Evolutionary conservation across 1,140 invertebrate genomes (phyloP).

Genomic region (Elysia chlorotica): DNA sequence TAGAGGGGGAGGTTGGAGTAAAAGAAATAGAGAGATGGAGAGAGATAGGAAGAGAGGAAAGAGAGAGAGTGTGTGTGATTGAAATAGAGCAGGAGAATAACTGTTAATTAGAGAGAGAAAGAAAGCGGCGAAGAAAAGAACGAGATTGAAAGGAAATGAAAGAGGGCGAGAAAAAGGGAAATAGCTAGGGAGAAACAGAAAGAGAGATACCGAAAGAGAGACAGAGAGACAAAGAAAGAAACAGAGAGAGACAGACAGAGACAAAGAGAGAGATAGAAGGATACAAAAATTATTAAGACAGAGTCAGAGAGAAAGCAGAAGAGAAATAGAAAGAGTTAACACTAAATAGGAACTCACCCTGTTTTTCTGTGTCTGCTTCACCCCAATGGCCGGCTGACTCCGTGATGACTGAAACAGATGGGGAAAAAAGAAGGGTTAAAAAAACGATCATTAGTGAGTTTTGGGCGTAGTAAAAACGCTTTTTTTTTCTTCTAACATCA

Average conservation of each 20-base stretch:
- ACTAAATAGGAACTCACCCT: conserved; percentile 69
- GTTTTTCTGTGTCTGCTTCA: conserved; percentile 77
- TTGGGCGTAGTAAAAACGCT: no score
- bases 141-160: not conserved
- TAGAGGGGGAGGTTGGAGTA: no score
- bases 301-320: not conserved
- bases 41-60: not conserved
- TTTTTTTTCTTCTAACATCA: no score
- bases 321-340: no score
- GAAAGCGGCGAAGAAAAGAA: conserved; percentile 1
- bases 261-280: not conserved
- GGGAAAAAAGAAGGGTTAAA: conserved; percentile 26
- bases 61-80: not conserved
- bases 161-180: not conserved
- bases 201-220: conserved; percentile 21
- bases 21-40: not conserved
- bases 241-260: conserved; percentile 1
- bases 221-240: conserved; percentile 11
- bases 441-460: no score
- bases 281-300: not conserved
- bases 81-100: not conserved
- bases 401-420: conserved; percentile 70
- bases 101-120: conserved; percentile 7
- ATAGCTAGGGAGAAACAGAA: conserved; percentile 17
- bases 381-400: conserved; percentile 77